phyloP scores from a whole-genome alignment of 2,113 vertebrate species.

The Circaetus gallicus region DNA sequence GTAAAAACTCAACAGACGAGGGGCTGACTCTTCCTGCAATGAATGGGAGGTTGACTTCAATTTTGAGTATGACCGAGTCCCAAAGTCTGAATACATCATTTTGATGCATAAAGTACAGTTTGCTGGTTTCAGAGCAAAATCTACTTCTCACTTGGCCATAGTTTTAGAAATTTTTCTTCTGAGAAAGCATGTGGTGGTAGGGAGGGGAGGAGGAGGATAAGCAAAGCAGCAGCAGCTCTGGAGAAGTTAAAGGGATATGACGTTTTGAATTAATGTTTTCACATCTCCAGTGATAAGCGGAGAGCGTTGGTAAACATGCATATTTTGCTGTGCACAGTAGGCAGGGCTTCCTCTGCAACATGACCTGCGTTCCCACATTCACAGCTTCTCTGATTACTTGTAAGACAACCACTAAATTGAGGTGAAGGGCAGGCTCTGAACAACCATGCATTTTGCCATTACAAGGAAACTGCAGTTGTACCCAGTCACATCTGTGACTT shows the following conservation, averaged over 20 bases:
- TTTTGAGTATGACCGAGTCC: not conserved
- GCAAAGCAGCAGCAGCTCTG: not conserved
- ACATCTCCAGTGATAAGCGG: not conserved
- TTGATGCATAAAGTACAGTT: not conserved
- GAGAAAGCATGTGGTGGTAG: not conserved
- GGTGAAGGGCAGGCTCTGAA: not conserved
- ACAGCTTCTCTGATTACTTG: not conserved
- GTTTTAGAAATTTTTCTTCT: not conserved
- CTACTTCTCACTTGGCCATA: not conserved
- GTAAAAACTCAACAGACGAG: not conserved
- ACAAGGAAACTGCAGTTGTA: not conserved
- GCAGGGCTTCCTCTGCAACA: not conserved
- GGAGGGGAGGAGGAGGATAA: not conserved
- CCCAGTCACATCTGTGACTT: not conserved
- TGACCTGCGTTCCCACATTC: rapidly evolving
- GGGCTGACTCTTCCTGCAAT: not conserved
- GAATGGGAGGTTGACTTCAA: rapidly evolving
- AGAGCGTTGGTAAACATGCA: not conserved
- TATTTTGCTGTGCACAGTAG: not conserved
- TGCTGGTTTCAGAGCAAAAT: not conserved
- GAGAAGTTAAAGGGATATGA: not conserved
- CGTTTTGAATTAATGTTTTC: not conserved
- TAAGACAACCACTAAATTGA: not conserved
- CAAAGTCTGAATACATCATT: not conserved
- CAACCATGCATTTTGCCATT: not conserved